These are phyloP conservation scores for Dryobotodes eremita DNA, from an alignment of 2,888 invertebrate genomes.

Conservation along the genomic window DNA sequence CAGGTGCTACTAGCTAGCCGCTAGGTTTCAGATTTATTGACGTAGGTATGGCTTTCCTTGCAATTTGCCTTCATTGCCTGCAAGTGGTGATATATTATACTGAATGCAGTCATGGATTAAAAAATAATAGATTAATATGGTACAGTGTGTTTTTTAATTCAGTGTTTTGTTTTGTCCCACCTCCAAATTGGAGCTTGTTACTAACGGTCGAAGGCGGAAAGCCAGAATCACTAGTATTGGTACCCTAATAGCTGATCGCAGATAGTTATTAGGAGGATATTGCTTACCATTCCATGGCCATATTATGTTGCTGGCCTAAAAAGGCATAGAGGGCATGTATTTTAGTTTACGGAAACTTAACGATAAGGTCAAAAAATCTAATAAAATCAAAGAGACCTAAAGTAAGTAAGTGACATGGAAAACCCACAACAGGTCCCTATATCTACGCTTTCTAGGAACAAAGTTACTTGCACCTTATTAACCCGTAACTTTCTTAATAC, in stretches of 20 bases:
- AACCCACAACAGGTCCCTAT: neutral
- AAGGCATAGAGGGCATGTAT: no score
- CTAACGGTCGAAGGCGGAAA: neutral
- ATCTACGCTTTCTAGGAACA: constrained; percentile 23
- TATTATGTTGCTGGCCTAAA: no score
- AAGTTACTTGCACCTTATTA: constrained; percentile 45
- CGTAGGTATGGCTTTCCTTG: constrained; percentile 26
- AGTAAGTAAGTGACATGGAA: neutral
- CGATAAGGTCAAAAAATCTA: neutral
- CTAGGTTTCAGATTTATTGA: constrained; percentile 51
- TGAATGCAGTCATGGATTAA: constrained; percentile 20
- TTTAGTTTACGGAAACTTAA: neutral
- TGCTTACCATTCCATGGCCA: neutral
- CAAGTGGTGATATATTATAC: constrained; percentile 27
- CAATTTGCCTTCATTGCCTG: constrained; percentile 45
- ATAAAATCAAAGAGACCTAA: neutral
- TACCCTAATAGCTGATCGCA: neutral
- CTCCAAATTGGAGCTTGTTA: neutral
- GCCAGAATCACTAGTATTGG: neutral
- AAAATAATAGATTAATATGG: constrained; percentile 14
- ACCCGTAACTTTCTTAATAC: constrained; percentile 54
- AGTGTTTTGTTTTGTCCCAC: no score
- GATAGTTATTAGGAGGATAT: no score
- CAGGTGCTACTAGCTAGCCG: constrained; percentile 46
- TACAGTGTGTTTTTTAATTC: no score